These are phyloP conservation scores for Uria lomvia DNA, from an alignment of 2,113 vertebrate genomes.

Conservation along the genomic window DNA sequence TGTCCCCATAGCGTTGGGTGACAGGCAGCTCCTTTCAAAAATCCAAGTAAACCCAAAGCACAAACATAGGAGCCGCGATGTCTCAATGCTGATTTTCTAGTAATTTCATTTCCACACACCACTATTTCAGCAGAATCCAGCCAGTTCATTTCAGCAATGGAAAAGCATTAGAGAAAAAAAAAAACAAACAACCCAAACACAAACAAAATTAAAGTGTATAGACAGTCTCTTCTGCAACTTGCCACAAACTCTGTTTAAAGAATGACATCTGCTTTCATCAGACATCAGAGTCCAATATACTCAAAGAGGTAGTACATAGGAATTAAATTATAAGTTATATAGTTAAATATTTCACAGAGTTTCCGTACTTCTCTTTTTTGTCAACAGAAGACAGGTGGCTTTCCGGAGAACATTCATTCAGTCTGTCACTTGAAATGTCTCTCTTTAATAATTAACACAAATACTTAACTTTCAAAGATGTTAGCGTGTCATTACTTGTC, in stretches of 20 bases:
- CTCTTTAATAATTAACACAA: constrained; percentile 65
- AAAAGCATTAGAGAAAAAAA: background rate
- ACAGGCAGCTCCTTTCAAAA: background rate
- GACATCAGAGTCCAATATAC: background rate
- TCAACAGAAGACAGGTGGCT: background rate
- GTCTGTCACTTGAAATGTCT: constrained; percentile 31
- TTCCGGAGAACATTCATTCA: background rate
- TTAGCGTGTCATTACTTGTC: constrained; percentile 58
- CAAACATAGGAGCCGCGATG: too few relatives aligned
- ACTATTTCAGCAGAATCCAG: background rate
- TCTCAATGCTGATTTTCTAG: background rate
- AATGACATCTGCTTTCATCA: background rate
- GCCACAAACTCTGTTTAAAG: background rate
- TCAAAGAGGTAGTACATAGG: background rate
- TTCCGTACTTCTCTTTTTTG: background rate
- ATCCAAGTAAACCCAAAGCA: background rate
- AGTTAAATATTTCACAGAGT: background rate
- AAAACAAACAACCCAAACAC: background rate
- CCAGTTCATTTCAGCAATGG: background rate
- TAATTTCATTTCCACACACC: background rate
- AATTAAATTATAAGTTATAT: background rate
- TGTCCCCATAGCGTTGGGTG: too few relatives aligned
- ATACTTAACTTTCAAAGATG: constrained; percentile 58
- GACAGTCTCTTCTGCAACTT: background rate
- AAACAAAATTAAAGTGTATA: background rate